Evolutionary conservation across 2,113 vertebrate species (phyloP), one percentile per base, ranked within the genome.

Genomic region (Turdus rufiventris): DNA sequence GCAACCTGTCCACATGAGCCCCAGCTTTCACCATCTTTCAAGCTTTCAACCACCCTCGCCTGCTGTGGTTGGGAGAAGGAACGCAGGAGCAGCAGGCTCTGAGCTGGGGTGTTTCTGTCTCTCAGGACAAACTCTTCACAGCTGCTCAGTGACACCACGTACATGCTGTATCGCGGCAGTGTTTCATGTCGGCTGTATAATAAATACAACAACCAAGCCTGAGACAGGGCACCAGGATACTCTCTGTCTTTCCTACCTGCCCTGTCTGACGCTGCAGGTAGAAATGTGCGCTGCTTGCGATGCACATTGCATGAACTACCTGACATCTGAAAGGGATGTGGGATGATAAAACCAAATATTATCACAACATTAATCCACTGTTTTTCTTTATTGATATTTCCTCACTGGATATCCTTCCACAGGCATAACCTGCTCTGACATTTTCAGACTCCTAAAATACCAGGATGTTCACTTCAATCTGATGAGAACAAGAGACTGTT

Each of bases 401-500:
- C 23, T 75, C 33, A 33, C 3, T 67, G 36, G 4, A 43, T 67
- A 48, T 29, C 29, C 36, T 65, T 58, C 57, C 33, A 67, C 3
- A 12, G 43, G 24, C 38, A 78, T 16, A 10, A 85, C 42, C 33
- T 56, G 5, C 63, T 66, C 42, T n/a, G 5, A 18, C 50, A 56
- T 66, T 87, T 95, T 65, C 80, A 89, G 71, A 28, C 21, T 58
- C n/a, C 38, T 75, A 66, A 71, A 50, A 62, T 25, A 77, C 71
- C 42, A 28, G 50, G 87, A 88, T 86, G 71, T 48, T 20, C 26
- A 45, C 33, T 67, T 82, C 81, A 61, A 75, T 54, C 34, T 24
- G 68, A 92, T 95, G 78, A 94, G 88, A 96, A 96, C 88, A 96
- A 87, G 82, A 85, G 88, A 96, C 80, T 81, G 84, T 93, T 97